phyloP scores from a whole-genome alignment of 2,113 vertebrate species.

The Brachyhypopomus gauderio region DNA sequence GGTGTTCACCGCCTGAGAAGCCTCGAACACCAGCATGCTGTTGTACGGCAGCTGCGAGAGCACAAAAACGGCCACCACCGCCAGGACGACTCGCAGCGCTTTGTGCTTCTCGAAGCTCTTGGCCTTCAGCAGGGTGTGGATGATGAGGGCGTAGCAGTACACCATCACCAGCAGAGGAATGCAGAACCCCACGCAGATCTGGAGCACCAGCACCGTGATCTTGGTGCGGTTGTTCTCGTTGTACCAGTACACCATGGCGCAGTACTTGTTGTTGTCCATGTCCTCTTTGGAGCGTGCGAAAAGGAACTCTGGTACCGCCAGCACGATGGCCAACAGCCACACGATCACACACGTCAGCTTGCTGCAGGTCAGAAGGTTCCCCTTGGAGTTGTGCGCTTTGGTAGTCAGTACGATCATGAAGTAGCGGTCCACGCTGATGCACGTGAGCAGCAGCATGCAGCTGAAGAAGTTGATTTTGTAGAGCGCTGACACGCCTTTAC shows the following conservation, averaged over 20 bases:
- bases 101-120: slow-evolving; percentile 84
- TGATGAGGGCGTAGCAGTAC: slow-evolving; percentile 82
- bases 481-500: slow-evolving; percentile 77
- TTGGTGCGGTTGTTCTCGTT: slow-evolving; percentile 63
- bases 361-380: slow-evolving; percentile 70
- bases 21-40: slow-evolving; percentile 75
- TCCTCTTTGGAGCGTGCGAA: slow-evolving; percentile 64
- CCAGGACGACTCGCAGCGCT: slow-evolving; percentile 81
- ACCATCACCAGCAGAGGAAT: slow-evolving; percentile 82
- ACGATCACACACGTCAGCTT: slow-evolving; percentile 70
- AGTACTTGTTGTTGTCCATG: neutral
- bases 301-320: slow-evolving; percentile 81
- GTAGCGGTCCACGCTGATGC: slow-evolving; percentile 88
- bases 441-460: slow-evolving; percentile 83
- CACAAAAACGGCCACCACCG: slow-evolving; percentile 78
- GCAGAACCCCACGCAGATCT: slow-evolving; percentile 83
- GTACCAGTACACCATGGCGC: slow-evolving; percentile 73
- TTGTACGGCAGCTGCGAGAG: slow-evolving; percentile 86
- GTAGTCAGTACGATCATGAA: slow-evolving; percentile 77
- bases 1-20: slow-evolving; percentile 61
- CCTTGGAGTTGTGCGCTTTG: slow-evolving; percentile 72
- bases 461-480: slow-evolving; percentile 90
- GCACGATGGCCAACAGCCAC: slow-evolving; percentile 73
- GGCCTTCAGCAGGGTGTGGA: slow-evolving; percentile 78
- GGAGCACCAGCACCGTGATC: slow-evolving; percentile 71